Evolutionary conservation across 2,113 vertebrate genomes (phyloP).

Genomic region (Sylvietta virens): DNA sequence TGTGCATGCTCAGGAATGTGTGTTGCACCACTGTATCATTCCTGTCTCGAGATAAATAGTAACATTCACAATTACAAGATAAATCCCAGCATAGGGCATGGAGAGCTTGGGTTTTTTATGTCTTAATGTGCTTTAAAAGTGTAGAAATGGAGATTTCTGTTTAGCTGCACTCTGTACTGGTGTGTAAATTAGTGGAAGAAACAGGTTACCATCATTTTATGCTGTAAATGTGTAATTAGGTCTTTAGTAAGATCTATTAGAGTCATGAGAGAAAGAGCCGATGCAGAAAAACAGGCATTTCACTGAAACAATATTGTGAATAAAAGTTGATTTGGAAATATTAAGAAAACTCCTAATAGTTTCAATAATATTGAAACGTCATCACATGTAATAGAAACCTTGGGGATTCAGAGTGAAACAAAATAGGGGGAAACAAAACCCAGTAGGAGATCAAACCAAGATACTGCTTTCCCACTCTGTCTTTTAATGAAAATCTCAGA

Average conservation of each 20-base stretch:
- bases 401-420: background rate
- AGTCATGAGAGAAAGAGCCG: background rate
- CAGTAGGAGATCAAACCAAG: background rate
- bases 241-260: background rate
- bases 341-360: background rate
- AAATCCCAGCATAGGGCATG: background rate
- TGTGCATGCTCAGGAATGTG: fast-evolving
- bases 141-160: background rate
- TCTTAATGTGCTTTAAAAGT: background rate
- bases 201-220: background rate
- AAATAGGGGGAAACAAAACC: background rate
- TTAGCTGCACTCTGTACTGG: background rate
- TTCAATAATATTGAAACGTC: background rate
- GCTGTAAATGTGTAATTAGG: background rate
- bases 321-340: background rate
- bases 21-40: background rate
- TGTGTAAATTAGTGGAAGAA: background rate
- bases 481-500: background rate
- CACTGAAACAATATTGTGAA: background rate
- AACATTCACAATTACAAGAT: background rate
- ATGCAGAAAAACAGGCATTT: background rate
- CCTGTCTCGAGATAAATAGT: background rate
- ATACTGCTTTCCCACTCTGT: background rate
- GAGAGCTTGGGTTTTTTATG: background rate
- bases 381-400: background rate